phyloP scores from a whole-genome alignment of 2,113 vertebrate genomes.

The Thamnophis sirtalis region DNA sequence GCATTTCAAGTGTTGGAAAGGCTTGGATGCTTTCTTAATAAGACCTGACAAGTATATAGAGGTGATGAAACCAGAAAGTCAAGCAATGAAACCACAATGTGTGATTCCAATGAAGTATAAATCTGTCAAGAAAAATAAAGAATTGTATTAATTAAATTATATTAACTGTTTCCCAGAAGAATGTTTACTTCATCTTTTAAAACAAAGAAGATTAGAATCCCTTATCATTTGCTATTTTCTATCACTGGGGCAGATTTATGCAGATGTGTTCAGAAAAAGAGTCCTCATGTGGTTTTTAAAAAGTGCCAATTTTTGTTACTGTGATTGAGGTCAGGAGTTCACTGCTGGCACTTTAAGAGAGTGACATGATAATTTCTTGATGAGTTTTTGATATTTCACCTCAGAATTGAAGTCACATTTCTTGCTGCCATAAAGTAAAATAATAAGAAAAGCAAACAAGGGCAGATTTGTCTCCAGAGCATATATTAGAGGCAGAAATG shows the following conservation, averaged over 20 bases:
- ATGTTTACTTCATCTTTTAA: background rate
- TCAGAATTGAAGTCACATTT: conserved; percentile 5
- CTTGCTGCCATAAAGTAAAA: conserved; percentile 7
- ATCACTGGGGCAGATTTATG: background rate
- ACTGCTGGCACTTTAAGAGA: conserved; percentile 10
- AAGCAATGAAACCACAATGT: background rate
- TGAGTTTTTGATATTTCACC: conserved; percentile 36
- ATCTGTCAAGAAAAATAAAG: conserved; percentile 2
- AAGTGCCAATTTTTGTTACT: conserved; percentile 30
- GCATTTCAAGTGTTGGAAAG: background rate
- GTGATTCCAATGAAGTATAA: conserved; percentile 1
- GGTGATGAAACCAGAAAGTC: background rate
- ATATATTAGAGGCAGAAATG: conserved; percentile 15
- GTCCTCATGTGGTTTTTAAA: conserved; percentile 7
- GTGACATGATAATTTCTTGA: background rate
- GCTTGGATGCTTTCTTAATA: background rate
- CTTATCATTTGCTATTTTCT: background rate
- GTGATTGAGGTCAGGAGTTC: conserved; percentile 42
- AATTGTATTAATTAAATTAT: conserved; percentile 14
- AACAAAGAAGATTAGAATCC: background rate
- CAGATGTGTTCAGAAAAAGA: conserved; percentile 16
- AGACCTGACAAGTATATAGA: background rate
- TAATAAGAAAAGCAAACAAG: conserved; percentile 4
- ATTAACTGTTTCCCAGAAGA: conserved; percentile 27
- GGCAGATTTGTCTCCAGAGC: conserved; percentile 25